Evolutionary conservation across 2,113 vertebrate species (phyloP).

Genomic region (Rhinichthys klamathensis): DNA sequence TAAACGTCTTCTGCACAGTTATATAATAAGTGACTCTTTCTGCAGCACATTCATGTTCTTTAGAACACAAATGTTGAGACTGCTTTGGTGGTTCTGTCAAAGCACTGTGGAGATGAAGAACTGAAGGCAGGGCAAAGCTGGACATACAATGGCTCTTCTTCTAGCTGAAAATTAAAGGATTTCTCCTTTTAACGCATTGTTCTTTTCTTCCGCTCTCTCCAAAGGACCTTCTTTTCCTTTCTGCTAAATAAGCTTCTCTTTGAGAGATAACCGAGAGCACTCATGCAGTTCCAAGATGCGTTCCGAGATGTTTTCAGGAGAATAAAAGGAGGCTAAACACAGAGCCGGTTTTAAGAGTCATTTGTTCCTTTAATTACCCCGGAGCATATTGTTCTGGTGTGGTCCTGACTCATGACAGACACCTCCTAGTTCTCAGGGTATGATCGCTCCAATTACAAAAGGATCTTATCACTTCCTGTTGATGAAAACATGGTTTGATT

Average conservation of each 20-base stretch:
- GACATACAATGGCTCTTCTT: slow-evolving; percentile 42
- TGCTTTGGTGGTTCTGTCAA: slow-evolving; percentile 39
- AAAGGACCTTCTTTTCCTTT: slow-evolving; percentile 49
- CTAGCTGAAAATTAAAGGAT: slow-evolving; percentile 46
- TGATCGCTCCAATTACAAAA: slow-evolving; percentile 14
- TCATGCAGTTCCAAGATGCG: slow-evolving; percentile 51
- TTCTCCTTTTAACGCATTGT: slow-evolving; percentile 48
- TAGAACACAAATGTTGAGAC: slow-evolving; percentile 3
- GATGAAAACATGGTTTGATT: not conserved
- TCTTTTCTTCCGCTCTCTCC: slow-evolving; percentile 49
- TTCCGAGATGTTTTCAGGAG: slow-evolving; percentile 37
- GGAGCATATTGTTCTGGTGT: slow-evolving; percentile 37
- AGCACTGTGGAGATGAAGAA: slow-evolving; percentile 34
- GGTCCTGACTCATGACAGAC: slow-evolving; percentile 24
- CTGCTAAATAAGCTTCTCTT: slow-evolving; percentile 54
- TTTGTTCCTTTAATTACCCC: slow-evolving; percentile 46
- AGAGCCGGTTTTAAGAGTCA: slow-evolving; percentile 43
- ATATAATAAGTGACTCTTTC: not conserved
- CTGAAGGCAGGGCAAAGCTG: slow-evolving; percentile 40
- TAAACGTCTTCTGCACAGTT: not conserved
- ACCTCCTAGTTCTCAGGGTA: slow-evolving; percentile 14
- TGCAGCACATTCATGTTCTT: not conserved
- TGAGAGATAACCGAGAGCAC: slow-evolving; percentile 48
- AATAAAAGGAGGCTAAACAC: slow-evolving; percentile 41
- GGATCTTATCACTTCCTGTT: slow-evolving; percentile 31